Evolutionary conservation across 2,113 vertebrate genomes (phyloP).

Genomic region (Syngnathus scovelli): DNA sequence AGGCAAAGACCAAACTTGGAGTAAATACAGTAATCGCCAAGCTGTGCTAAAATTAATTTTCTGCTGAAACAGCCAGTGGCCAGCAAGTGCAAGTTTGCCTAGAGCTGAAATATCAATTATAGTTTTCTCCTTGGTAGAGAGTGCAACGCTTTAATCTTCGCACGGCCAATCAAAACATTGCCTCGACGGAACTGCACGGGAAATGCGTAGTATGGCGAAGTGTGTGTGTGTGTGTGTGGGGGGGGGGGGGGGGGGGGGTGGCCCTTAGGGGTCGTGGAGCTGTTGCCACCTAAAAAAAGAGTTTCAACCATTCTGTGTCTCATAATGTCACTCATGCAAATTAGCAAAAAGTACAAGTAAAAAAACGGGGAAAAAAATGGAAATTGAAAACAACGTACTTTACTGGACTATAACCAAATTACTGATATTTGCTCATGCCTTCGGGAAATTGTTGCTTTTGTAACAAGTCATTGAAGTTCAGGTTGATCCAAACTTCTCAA

Average conservation of each 20-base stretch:
- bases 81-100: constrained; percentile 63
- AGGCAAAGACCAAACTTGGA: constrained; percentile 49
- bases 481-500: too few relatives aligned
- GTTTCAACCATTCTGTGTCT: constrained; percentile 40
- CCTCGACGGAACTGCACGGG: constrained; percentile 50
- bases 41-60: constrained; percentile 71
- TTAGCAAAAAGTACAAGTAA: constrained; percentile 35
- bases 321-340: not conserved
- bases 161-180: constrained; percentile 67
- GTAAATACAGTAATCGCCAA: constrained; percentile 55
- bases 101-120: constrained; percentile 74
- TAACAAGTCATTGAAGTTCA: too few relatives aligned
- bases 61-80: constrained; percentile 73
- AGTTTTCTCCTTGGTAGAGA: constrained; percentile 63
- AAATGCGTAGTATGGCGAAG: constrained; percentile 50
- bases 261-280: not conserved
- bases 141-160: constrained; percentile 70
- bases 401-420: not conserved
- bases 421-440: not conserved
- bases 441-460: too few relatives aligned
- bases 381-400: not conserved
- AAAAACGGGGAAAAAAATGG: too few relatives aligned
- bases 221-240: too few relatives aligned
- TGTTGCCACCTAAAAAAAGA: constrained; percentile 50
- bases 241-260: not conserved